Conservation (phyloP, 2,113 vertebrate genomes). For the Phaethon lepturus region DNA sequence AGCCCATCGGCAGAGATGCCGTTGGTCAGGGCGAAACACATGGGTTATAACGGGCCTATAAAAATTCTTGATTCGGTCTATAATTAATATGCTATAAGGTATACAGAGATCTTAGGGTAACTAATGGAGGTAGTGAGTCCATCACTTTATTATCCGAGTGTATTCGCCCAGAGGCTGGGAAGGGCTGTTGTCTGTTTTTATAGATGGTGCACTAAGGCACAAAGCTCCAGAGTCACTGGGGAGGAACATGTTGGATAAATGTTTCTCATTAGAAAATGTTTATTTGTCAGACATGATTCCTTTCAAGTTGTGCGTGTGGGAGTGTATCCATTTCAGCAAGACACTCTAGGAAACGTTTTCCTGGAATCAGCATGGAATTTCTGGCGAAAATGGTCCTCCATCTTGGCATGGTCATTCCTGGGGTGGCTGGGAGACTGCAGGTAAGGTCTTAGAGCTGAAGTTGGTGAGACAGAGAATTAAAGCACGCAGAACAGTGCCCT, state of each 20-base stretch:
- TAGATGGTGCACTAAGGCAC: neutral
- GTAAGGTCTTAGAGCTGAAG: neutral
- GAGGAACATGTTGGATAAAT: constrained; percentile 1
- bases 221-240: neutral
- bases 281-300: constrained; percentile 42
- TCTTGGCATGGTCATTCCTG: neutral
- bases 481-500: neutral
- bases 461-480: neutral
- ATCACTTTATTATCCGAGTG: neutral
- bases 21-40: neutral
- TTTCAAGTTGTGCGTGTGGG: constrained; percentile 17
- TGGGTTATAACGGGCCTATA: neutral
- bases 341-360: constrained; percentile 39
- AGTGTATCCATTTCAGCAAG: constrained; percentile 15
- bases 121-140: neutral
- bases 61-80: neutral
- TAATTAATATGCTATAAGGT: neutral
- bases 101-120: neutral
- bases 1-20: neutral
- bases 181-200: neutral
- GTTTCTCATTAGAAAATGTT: constrained; percentile 55
- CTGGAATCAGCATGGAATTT: neutral
- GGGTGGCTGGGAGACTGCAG: neutral
- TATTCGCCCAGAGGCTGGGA: neutral
- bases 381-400: neutral